phyloP scores from a whole-genome alignment of 2,888 invertebrate genomes.

The Bellardia bayeri region DNA sequence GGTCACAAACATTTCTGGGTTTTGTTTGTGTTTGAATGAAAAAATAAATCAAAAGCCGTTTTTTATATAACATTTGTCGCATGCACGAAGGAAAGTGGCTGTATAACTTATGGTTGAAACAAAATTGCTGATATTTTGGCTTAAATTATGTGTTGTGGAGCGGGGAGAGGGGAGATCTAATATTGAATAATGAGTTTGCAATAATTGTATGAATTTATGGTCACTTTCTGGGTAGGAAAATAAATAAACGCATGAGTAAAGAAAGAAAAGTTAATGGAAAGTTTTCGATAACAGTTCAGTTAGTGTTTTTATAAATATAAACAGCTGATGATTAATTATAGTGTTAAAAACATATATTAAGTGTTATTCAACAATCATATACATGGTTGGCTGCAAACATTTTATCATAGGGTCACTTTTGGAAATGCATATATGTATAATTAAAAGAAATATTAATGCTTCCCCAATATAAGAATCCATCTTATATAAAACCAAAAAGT shows the following conservation, averaged over 20 bases:
- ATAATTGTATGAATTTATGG: slow-evolving; percentile 20
- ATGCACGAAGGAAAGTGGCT: not conserved
- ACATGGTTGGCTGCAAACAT: too few relatives aligned
- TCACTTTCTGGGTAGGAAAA: not conserved
- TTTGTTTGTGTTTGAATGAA: slow-evolving; percentile 4
- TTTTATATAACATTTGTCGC: slow-evolving; percentile 27
- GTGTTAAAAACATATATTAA: too few relatives aligned
- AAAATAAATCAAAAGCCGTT: slow-evolving; percentile 38
- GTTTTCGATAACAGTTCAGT: not conserved
- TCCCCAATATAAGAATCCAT: too few relatives aligned
- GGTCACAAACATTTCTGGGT: slow-evolving; percentile 55
- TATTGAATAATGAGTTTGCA: slow-evolving; percentile 39
- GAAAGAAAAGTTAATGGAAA: not conserved
- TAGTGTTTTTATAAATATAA: too few relatives aligned
- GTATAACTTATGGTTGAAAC: slow-evolving; percentile 13
- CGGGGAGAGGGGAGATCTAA: not conserved
- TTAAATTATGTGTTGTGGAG: slow-evolving; percentile 22
- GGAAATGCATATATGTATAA: too few relatives aligned
- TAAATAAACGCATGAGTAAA: slow-evolving; percentile 5
- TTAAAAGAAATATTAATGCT: too few relatives aligned
- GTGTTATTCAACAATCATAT: too few relatives aligned
- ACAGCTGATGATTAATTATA: too few relatives aligned
- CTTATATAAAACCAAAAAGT: not conserved
- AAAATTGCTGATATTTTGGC: slow-evolving; percentile 12
- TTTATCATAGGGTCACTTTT: too few relatives aligned